phyloP scores from a whole-genome alignment of 2,888 invertebrate genomes.

The Luperina nickerlii region DNA sequence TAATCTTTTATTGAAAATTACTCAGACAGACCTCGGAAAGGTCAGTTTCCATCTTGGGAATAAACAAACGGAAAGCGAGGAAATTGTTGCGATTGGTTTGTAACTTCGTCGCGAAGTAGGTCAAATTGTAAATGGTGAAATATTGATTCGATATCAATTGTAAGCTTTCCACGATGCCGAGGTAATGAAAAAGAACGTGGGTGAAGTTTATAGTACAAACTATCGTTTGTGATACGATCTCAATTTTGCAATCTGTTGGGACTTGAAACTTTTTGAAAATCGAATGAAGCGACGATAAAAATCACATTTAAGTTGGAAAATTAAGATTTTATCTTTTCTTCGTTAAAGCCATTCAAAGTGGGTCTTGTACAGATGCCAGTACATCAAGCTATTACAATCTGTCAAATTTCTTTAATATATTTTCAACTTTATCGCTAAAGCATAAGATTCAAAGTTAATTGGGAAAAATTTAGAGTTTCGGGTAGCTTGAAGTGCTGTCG shows the following conservation, averaged over 20 bases:
- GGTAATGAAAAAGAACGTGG: not conserved
- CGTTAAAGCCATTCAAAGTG: not conserved
- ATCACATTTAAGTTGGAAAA: not conserved
- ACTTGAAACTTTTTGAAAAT: conserved; percentile 4
- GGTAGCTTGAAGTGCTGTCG: no score
- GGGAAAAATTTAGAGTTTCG: no score
- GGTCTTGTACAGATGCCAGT: no score
- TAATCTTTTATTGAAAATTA: conserved; percentile 57
- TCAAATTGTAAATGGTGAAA: conserved; percentile 48
- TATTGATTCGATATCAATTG: conserved; percentile 53
- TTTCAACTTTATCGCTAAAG: no score
- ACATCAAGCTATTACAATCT: no score
- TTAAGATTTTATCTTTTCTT: not conserved
- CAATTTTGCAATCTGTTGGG: not conserved
- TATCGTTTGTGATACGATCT: conserved; percentile 11
- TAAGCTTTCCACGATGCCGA: conserved; percentile 27
- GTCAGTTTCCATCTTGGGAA: conserved; percentile 52
- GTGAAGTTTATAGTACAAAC: conserved; percentile 17
- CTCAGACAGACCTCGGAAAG: conserved; percentile 36
- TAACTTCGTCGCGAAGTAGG: conserved; percentile 52
- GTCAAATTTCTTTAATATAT: no score
- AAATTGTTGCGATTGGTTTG: conserved; percentile 56
- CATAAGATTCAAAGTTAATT: no score
- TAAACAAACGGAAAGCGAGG: conserved; percentile 47
- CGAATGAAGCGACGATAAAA: not conserved